Base-by-base conservation (phyloP, 2,888 invertebrate genomes). In the Furcula furcula region DNA sequence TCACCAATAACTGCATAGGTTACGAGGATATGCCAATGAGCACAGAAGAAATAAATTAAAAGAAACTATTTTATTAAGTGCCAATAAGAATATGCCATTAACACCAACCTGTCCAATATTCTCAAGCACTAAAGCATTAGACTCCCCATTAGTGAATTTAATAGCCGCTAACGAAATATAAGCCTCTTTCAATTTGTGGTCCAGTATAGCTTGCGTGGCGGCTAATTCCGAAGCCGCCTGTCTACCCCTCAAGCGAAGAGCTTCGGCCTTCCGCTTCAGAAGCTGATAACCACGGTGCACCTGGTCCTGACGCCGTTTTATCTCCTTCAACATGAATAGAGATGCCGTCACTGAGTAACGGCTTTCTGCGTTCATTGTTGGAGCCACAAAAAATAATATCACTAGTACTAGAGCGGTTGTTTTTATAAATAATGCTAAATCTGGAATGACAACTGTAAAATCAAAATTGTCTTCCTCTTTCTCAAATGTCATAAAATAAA, bases 101-200 rank as follows among this genome's bases (percentile, higher is more conserved):
- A 23, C 3, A 25, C 23, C 7, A 58, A 85, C 88, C 75, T 86
- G 76, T 1, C 79, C 86, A 45, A 88, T 76, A 59, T 82, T 87
- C 43, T 88, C 89, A 12, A 87, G 65, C 4, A 88, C 79, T 51
- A 88, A 60, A 2, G 88, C 86, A 59, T 87, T 85, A 2, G 87
- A 84, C 25, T 88, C 86, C 2, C 88, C 88, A 46, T 87, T 88
- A 3, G 82, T 78, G 31, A 88, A 89, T 43, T 87, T 89, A 1
- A 88, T 73, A 10, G 84, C 86, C 1, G 89, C 89, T 2, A 89
- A 48, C 0, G 82, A 76, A 29, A 89, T 87, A 34, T 84, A 89
- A 0, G 88, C 88, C 46, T 88, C 87, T 34, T 64, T 69, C 19
- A 88, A 45, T 0, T 76, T 76, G 26, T 85, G 82, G 0, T 83